Conservation (phyloP, 1,140 invertebrate species). For the Rhagoletis pomonella region DNA sequence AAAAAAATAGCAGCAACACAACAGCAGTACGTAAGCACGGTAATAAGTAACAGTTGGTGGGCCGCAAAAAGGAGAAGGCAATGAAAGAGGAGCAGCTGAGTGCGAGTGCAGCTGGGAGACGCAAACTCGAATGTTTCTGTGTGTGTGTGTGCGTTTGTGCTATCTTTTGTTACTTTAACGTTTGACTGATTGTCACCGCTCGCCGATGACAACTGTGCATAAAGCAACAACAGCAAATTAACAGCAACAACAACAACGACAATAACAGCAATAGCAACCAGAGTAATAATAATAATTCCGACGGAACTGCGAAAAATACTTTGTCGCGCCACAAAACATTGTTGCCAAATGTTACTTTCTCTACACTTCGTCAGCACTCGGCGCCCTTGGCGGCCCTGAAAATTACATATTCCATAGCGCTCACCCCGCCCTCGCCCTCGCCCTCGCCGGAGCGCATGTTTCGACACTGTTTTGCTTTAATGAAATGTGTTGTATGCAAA, state of each 20-base stretch:
- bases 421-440: no score
- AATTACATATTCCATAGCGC: not conserved
- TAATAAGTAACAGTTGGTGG: not conserved
- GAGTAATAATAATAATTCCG: conserved; percentile 16
- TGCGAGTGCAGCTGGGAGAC: not conserved
- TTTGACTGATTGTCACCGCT: not conserved
- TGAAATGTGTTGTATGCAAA: conserved; percentile 24
- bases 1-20: not conserved
- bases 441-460: no score
- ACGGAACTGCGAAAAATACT: conserved; percentile 42
- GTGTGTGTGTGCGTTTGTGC: no score
- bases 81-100: not conserved
- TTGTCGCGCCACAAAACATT: conserved; percentile 12
- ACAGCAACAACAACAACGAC: not conserved
- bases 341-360: conserved; percentile 8
- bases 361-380: no score
- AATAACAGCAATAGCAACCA: not conserved
- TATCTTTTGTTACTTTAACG: not conserved
- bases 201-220: conserved; percentile 7
- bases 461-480: not conserved
- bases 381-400: no score
- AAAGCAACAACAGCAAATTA: conserved; percentile 3
- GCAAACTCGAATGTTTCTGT: not conserved
- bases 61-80: not conserved
- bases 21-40: conserved; percentile 2